Evolutionary conservation across 2,113 vertebrate genomes (phyloP).

Genomic region (Sylvietta virens): DNA sequence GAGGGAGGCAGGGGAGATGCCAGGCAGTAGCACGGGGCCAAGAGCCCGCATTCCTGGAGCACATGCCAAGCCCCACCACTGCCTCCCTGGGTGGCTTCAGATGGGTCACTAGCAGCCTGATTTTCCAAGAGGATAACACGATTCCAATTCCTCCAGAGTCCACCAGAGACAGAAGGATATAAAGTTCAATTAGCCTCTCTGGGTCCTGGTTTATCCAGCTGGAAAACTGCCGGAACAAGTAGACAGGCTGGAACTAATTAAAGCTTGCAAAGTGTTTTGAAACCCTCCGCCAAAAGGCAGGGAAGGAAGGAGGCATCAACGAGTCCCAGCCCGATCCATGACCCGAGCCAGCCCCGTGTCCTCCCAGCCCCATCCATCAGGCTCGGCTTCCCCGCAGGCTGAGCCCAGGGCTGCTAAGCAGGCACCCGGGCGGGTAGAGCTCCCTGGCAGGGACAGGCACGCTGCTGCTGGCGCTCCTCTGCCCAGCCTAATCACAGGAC

Average conservation of each 20-base stretch:
- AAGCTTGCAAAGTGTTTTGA: background rate
- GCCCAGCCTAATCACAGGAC: background rate
- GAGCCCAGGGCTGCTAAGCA: background rate
- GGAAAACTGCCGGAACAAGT: background rate
- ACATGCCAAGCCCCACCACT: background rate
- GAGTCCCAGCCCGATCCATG: background rate
- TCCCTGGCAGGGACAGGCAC: background rate
- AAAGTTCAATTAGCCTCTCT: conserved; percentile 2
- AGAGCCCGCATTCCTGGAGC: rapidly evolving
- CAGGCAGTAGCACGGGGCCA: rapidly evolving
- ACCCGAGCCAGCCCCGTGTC: background rate
- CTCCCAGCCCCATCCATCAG: background rate
- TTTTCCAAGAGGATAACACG: background rate
- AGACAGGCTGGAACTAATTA: conserved; percentile 22
- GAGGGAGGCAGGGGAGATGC: background rate
- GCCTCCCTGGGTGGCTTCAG: background rate
- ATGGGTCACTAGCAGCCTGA: background rate
- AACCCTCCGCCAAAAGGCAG: background rate
- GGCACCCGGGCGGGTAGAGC: background rate
- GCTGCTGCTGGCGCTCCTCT: background rate
- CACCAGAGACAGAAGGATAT: background rate
- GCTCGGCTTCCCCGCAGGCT: background rate
- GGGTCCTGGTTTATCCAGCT: background rate
- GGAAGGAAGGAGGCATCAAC: background rate
- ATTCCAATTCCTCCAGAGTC: background rate